Evolutionary conservation across 2,888 invertebrate genomes (phyloP), one percentile per base, ranked within the genome.

Genomic region (Drosophila trichaetosa): DNA sequence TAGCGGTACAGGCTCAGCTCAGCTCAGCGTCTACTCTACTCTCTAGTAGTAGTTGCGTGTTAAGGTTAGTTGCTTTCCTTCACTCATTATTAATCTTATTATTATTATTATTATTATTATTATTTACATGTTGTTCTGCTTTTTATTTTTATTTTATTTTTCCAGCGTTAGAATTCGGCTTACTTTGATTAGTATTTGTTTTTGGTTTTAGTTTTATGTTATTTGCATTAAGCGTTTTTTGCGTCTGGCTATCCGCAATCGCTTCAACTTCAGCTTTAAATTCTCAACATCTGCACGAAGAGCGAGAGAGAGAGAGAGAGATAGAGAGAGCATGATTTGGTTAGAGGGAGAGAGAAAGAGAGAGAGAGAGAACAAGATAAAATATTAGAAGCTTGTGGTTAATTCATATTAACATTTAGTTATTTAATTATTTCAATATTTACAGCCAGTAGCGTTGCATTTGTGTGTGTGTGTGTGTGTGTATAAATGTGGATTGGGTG

Each of bases 321-420:
- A 24, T 40, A 69, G 63, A 65, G 64, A 62, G 64, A 60, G 57
- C 62, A 38, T 36, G 53, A 16, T 46, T 64, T 65, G 63, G 46
- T 73, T 61, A 69, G 60, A 69, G 64, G 57, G 53, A 67, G 27
- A 64, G 53, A 67, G 54, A 68, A 27, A 69, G 60, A 27, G 27
- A 67, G 57, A 64, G 61, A 73, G 63, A 73, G 62, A 78, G 68
- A 77, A 78, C 71, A 76, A 74, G 63, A 80, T 71, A 74, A 68
- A 52, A 77, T 69, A 77, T 73, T 46, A 78, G 51, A 73, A 66
- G 69, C 76, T 61, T 62, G 49, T 69, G 54, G 57, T 66, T 73
- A 72, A 65, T 73, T 27, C 11, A 33, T 48, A 53, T 60, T 46
- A 54, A 49, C 51, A 42, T 34, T 56, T 24, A 21, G 51, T 60